Conservation (phyloP, 2,797 vertebrate species). For the Xenops minutus region DNA sequence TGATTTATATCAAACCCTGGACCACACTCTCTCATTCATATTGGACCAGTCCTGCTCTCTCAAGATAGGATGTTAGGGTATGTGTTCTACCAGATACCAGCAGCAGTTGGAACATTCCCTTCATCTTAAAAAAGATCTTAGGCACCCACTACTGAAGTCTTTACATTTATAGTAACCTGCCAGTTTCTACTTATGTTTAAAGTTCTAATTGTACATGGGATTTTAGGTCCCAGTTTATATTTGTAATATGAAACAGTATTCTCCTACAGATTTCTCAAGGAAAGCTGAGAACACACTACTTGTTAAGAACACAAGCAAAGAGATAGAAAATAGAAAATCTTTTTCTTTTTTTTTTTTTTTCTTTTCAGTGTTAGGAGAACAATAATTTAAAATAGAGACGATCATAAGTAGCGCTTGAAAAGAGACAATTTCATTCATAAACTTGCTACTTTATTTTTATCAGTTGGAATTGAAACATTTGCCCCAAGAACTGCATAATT, state of each 20-base stretch:
- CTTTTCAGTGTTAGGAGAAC: not conserved
- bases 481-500: not conserved
- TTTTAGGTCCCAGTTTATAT: constrained; percentile 29
- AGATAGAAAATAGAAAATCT: not conserved
- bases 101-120: not conserved
- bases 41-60: not conserved
- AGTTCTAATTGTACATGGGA: constrained; percentile 8
- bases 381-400: not conserved
- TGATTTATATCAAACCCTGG: not conserved
- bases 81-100: not conserved
- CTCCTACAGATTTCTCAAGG: constrained; percentile 39
- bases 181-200: constrained; percentile 41
- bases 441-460: not conserved
- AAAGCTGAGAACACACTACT: constrained; percentile 17
- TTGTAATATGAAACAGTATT: constrained; percentile 4
- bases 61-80: not conserved
- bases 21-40: not conserved
- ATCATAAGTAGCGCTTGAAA: not conserved
- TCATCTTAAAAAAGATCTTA: not conserved
- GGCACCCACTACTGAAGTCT: not conserved
- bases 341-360: not conserved
- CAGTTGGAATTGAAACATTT: not conserved
- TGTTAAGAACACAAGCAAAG: not conserved
- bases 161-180: constrained; percentile 25
- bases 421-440: not conserved